Conservation (phyloP, 30 jellyfish, hydroid and myxozoan genomes). For the Mastigias papua region DNA sequence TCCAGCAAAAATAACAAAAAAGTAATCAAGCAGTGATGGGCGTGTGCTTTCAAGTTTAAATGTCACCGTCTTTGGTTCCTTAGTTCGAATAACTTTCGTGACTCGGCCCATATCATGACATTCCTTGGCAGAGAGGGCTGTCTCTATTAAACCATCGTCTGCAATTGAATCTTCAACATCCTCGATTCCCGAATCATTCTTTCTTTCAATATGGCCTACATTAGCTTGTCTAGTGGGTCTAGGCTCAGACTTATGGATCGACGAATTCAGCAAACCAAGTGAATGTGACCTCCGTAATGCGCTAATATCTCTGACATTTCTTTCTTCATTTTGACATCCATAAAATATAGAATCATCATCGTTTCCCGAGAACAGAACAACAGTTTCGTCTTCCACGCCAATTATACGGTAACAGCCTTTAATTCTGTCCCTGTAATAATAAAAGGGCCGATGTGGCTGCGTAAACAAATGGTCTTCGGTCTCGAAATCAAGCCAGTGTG, state of each 20-base stretch:
- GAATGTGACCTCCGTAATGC: slow-evolving; percentile 58
- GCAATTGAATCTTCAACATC: slow-evolving; percentile 76
- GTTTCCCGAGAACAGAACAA: slow-evolving; percentile 95
- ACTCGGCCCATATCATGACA: slow-evolving; percentile 72
- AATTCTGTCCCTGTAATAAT: slow-evolving; percentile 97
- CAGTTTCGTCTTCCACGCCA: slow-evolving; percentile 99
- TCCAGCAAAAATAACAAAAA: slow-evolving; percentile 38
- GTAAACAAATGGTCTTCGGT: slow-evolving; percentile 84
- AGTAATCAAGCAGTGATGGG: slow-evolving; percentile 2
- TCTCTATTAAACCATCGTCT: slow-evolving; percentile 58
- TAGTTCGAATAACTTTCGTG: slow-evolving; percentile 39
- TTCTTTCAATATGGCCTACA: slow-evolving; percentile 35
- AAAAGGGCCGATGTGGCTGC: slow-evolving; percentile 95
- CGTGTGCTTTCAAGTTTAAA: slow-evolving; percentile 32
- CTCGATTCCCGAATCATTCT: slow-evolving; percentile 96
- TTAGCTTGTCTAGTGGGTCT: neutral
- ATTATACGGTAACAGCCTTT: slow-evolving; percentile 98
- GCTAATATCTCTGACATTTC: slow-evolving; percentile 30
- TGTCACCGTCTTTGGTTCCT: slow-evolving; percentile 69
- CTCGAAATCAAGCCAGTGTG: slow-evolving; percentile 96
- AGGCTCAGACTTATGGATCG: slow-evolving; percentile 1
- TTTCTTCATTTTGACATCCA: slow-evolving; percentile 56
- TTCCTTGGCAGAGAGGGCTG: slow-evolving; percentile 76
- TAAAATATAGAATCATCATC: slow-evolving; percentile 98
- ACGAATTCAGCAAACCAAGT: slow-evolving; percentile 22